These are phyloP conservation scores for Squalus acanthias DNA, from an alignment of 2,797 vertebrate genomes.

Conservation along the genomic window DNA sequence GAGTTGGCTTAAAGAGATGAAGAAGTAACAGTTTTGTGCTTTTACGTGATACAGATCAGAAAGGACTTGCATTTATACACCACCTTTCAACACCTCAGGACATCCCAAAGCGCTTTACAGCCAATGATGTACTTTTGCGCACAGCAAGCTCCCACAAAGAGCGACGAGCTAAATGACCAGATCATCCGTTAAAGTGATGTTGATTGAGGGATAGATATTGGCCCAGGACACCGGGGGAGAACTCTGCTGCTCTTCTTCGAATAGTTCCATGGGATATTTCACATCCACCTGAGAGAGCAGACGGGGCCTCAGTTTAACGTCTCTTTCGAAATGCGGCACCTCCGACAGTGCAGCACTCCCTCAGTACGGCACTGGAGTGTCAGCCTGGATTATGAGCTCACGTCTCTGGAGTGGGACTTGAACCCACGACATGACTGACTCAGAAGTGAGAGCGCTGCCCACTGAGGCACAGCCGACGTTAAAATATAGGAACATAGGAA, in stretches of 20 bases:
- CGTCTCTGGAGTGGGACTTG: too few species aligned
- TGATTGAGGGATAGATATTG: background rate
- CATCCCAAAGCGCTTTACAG: background rate
- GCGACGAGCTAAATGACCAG: background rate
- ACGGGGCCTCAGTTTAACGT: background rate
- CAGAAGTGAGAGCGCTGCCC: too few species aligned
- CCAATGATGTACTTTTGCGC: background rate
- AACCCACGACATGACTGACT: background rate
- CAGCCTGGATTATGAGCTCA: too few species aligned
- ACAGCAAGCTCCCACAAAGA: background rate
- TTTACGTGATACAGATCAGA: background rate
- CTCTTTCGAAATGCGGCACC: background rate
- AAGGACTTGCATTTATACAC: background rate
- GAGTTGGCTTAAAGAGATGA: background rate
- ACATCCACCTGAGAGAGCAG: background rate
- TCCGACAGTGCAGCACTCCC: too few species aligned
- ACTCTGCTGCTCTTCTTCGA: background rate
- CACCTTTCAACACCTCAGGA: background rate
- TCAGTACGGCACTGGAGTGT: too few species aligned
- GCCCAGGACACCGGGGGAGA: background rate
- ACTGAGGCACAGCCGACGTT: background rate
- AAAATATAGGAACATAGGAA: background rate
- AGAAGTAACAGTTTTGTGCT: slow-evolving; percentile 1
- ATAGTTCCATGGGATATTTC: background rate
- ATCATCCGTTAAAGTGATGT: background rate